Percentiles rank a stretch among this genome's conserved stretches.
Conservation (phyloP, 30 jellyfish, hydroid and myxozoan species). For the Chrysaora quinquecirrha region DNA sequence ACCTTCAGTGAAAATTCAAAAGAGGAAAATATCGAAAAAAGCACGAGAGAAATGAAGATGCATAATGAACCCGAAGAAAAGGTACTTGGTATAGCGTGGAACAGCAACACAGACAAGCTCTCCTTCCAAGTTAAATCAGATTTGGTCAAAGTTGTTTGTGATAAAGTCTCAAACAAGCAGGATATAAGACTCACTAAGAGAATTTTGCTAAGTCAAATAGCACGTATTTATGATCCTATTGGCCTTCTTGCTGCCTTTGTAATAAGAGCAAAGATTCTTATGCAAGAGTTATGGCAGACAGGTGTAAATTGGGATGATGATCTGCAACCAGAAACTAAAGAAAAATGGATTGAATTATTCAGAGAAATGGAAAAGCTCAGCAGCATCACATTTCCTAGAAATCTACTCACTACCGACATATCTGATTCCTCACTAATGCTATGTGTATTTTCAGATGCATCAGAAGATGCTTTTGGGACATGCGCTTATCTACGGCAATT, state of each 20-base stretch:
- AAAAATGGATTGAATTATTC: slow-evolving; percentile 45
- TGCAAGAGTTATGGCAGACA: slow-evolving; percentile 50
- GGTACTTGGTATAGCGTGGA: slow-evolving; percentile 55
- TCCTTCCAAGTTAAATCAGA: slow-evolving; percentile 13
- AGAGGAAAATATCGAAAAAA: not conserved
- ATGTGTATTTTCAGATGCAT: not conserved
- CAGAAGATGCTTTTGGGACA: not conserved
- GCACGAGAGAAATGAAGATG: slow-evolving; percentile 8
- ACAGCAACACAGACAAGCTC: slow-evolving; percentile 7
- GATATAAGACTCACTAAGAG: slow-evolving; percentile 18
- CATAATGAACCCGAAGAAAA: slow-evolving; percentile 31
- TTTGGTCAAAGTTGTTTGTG: slow-evolving; percentile 11
- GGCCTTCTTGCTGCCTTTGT: not conserved
- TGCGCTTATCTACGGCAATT: not conserved
- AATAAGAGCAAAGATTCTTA: slow-evolving; percentile 46
- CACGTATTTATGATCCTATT: slow-evolving; percentile 12
- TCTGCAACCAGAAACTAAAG: not conserved
- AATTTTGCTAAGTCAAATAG: not conserved
- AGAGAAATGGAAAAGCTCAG: not conserved
- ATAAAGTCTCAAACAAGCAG: not conserved
- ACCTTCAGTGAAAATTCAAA: slow-evolving; percentile 5
- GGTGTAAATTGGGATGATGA: slow-evolving; percentile 62
- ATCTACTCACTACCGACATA: not conserved
- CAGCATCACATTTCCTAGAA: not conserved
- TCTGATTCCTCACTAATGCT: too few species aligned